Percentiles rank a stretch among this genome's conserved stretches.
Conservation (phyloP, 2,113 vertebrate genomes). For the Mungos mungo region DNA sequence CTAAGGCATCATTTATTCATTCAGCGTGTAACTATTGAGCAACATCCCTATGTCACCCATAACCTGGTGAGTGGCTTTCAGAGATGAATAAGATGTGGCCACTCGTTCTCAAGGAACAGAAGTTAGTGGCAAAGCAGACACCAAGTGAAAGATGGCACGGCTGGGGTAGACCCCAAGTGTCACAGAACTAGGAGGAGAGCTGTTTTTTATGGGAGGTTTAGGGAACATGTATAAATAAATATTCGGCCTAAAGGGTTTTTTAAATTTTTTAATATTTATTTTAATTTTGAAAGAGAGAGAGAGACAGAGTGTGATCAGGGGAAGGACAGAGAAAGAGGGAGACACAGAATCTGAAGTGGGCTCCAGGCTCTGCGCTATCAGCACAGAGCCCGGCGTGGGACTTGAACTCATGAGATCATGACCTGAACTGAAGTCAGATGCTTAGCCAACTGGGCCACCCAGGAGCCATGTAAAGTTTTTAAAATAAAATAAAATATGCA, state of each 20-base stretch:
- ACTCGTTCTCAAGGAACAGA: neutral
- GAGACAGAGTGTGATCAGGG: too few species aligned
- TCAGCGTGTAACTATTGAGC: neutral
- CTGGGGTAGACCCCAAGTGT: fast-evolving
- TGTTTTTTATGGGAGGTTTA: neutral
- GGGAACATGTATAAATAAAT: neutral
- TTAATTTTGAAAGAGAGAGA: too few species aligned
- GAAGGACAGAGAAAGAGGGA: too few species aligned
- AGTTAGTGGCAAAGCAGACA: neutral
- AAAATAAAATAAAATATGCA: neutral
- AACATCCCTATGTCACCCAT: fast-evolving
- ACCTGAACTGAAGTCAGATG: too few species aligned
- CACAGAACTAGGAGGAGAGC: neutral
- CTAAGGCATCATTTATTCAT: neutral
- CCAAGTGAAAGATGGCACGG: fast-evolving
- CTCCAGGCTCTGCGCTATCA: too few species aligned
- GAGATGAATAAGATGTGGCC: neutral
- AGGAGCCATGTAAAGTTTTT: neutral
- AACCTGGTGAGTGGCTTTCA: fast-evolving
- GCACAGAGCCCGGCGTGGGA: too few species aligned
- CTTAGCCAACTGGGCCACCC: too few species aligned
- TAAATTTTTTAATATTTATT: too few species aligned
- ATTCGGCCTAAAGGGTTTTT: too few species aligned
- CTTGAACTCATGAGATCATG: too few species aligned
- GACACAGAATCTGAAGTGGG: too few species aligned